phyloP scores from a whole-genome alignment of 2,113 vertebrate species.

The Bucco capensis region DNA sequence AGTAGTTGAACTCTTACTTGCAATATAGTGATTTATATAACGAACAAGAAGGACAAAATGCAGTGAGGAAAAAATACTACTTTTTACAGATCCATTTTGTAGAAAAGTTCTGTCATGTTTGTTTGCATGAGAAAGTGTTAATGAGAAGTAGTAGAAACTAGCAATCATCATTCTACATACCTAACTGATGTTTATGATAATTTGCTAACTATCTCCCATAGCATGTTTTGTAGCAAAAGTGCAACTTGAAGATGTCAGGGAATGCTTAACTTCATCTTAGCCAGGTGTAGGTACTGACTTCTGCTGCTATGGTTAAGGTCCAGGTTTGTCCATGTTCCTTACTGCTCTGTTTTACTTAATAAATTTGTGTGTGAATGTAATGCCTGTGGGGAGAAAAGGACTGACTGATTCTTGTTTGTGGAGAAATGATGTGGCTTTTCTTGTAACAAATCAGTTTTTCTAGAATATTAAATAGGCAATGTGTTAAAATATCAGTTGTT shows the following conservation, averaged over 20 bases:
- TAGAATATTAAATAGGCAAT: background rate
- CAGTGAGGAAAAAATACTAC: background rate
- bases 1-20: background rate
- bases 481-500: slow-evolving; percentile 24
- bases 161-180: background rate
- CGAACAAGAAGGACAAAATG: background rate
- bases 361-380: background rate
- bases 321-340: background rate
- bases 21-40: background rate
- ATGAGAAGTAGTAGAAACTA: background rate
- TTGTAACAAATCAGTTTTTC: background rate
- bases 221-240: background rate
- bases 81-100: background rate
- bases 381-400: background rate
- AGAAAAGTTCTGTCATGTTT: background rate
- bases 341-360: background rate
- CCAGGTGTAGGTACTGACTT: background rate
- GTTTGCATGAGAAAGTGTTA: background rate
- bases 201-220: background rate
- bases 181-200: background rate
- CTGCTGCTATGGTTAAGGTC: background rate
- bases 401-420: background rate
- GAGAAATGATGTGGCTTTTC: background rate
- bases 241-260: background rate
- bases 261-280: background rate